Base-by-base conservation (phyloP, 2,113 vertebrate genomes). In the Hemibagrus wyckioides region DNA sequence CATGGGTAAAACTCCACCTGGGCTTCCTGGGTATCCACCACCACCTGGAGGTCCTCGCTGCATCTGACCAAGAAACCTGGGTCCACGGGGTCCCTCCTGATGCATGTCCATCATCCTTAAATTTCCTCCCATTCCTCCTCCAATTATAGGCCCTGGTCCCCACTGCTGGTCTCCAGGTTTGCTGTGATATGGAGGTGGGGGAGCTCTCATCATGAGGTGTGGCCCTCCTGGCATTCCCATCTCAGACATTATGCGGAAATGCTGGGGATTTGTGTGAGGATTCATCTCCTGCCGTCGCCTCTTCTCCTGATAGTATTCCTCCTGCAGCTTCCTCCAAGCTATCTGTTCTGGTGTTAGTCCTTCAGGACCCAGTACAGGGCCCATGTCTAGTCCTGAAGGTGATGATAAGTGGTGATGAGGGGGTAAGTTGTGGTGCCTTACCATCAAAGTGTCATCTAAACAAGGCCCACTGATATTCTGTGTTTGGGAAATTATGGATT, bases 281-380 rank as follows among this genome's bases (percentile, higher is more conserved):
- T 97, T 94, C 82, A 99, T 96, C 71, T 99, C 98, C 88, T 99
- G 97, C 54, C 97, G 97, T 36, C 98, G 94, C 33, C 97, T 94
- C 90, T 99, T 99, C 87, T 99, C 98, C 85, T 97, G 97, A 0
- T 99, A 99, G 90, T 98, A 99, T 83, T 99, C 98, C 54, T 99
- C 98, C 93, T 99, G 97, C 88, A 99, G 87, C 93, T 98, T 99
- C 88, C 98, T 96, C 98, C 98, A 99, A 65, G 98, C 98, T 89
- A 97, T 95, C 89, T 99, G 98, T 87, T 99, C 98, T 0, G 97
- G 97, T 0, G 97, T 98, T 88, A 98, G 93, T 88, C 97, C 97
- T 44, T 99, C 97, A 81, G 96, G 96, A 90, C 96, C 97, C 91
- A 97, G 95, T 84, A 98, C 95, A 54, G 95, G 95, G 17, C 96